Evolutionary conservation across 2,888 invertebrate genomes (phyloP), one percentile per base, ranked within the genome.

Genomic region (Carabus problematicus): DNA sequence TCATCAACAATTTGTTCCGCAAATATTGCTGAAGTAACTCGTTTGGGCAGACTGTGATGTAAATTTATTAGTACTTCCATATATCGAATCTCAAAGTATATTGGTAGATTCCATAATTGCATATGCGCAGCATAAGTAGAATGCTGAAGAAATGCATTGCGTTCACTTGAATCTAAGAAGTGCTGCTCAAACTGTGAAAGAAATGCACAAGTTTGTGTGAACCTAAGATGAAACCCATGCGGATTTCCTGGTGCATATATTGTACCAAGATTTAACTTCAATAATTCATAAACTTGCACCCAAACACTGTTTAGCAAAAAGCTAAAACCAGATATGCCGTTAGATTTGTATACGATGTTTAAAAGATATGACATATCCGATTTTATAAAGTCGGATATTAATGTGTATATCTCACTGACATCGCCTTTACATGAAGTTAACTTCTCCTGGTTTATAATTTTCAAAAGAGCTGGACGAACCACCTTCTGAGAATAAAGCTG

Each of bases 161-260:
- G 8, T 43, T 60, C 47, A 49, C 52, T 67, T 19, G 47, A 12
- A 14, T 67, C 41, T 19, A 60, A 8, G 42, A 60, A 67, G 42
- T 41, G 60, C 29, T 52, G 42, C 43, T 67, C 54, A 54, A 67
- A 67, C 29, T 60, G 43, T 19, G 52, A 19, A 39, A 67, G 39
- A 60, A 67, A 67, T 43, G 42, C 19, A 14, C 60, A 60, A 52
- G 67, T 67, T 60, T 67, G 67, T 39, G 9, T 41, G 42, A 60
- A 67, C 52, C 67, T 59, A 42, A 41, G 47, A 60, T 67, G 67
- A 42, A 67, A 67, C 4, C 52, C 43, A 14, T 52, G 19, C n/a
- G 67, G 67, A 41, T 67, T 67, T n/a, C 67, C 67, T 2, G 69
- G 61, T n/a, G 69, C 69, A 16, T 69, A 69, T 45, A 69, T 69